Percentiles rank a stretch among this genome's conserved stretches.
phyloP scores from a whole-genome alignment of 2,888 invertebrate species.

The Resseliella maxima region DNA sequence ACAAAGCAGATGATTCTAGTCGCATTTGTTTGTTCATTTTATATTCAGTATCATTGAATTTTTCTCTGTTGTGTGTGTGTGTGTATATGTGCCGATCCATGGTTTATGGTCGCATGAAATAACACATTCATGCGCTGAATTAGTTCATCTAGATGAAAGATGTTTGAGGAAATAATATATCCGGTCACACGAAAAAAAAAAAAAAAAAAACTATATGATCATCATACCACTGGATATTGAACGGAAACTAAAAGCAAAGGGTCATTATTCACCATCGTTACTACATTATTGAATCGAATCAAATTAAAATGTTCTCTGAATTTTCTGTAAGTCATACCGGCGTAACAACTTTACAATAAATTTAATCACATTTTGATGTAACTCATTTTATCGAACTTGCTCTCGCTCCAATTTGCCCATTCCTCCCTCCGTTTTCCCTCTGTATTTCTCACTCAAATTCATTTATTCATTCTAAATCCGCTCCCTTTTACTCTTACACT shows the following conservation, averaged over 20 bases:
- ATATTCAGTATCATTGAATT: background rate
- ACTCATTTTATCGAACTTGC: background rate
- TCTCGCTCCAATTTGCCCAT: too few species aligned
- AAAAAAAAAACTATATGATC: background rate
- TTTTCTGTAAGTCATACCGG: background rate
- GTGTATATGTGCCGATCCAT: background rate
- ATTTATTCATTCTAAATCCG: too few species aligned
- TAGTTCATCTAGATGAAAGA: slow-evolving; percentile 51
- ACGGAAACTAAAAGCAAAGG: slow-evolving; percentile 53
- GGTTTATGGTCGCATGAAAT: background rate
- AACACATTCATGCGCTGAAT: slow-evolving; percentile 33
- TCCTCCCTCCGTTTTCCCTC: too few species aligned
- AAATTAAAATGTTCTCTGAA: slow-evolving; percentile 23
- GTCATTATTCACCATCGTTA: slow-evolving; percentile 41
- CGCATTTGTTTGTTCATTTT: background rate
- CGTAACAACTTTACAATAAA: background rate
- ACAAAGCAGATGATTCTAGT: background rate
- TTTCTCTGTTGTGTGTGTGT: background rate
- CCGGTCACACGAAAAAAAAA: slow-evolving; percentile 51
- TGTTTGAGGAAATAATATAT: slow-evolving; percentile 54
- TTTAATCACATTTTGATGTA: slow-evolving; percentile 20
- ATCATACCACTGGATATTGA: slow-evolving; percentile 1
- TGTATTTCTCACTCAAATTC: too few species aligned
- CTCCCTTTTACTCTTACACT: too few species aligned
- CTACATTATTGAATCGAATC: slow-evolving; percentile 43